Conservation (phyloP, 2,888 invertebrate genomes). For the Dryocosmus kuriphilus region DNA sequence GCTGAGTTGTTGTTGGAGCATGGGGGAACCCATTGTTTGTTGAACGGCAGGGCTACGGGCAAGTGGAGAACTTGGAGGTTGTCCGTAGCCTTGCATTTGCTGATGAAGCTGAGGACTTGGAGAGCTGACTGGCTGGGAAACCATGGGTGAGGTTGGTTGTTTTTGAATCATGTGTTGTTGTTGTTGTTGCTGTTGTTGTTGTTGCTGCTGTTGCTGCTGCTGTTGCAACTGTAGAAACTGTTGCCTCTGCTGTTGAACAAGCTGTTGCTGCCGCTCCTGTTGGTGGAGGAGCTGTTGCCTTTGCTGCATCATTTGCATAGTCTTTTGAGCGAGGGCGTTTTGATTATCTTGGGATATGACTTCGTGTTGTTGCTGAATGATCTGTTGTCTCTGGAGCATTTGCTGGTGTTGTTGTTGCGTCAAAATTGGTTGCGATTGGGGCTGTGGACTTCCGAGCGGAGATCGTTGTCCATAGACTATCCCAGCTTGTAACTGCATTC, state of each 20-base stretch:
- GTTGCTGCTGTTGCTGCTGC: conserved; percentile 76
- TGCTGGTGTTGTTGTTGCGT: conserved; percentile 73
- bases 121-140: conserved; percentile 74
- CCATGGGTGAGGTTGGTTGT: conserved; percentile 77
- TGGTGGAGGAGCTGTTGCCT: conserved; percentile 76
- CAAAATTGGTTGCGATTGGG: conserved; percentile 71
- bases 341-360: conserved; percentile 66
- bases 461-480: conserved; percentile 74
- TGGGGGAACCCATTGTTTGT: conserved; percentile 77
- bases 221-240: conserved; percentile 72
- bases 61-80: conserved; percentile 79
- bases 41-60: conserved; percentile 76
- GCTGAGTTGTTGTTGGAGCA: conserved; percentile 75
- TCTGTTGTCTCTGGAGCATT: conserved; percentile 69
- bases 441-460: conserved; percentile 74
- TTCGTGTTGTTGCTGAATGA: conserved; percentile 65
- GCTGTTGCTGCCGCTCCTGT: conserved; percentile 59
- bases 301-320: conserved; percentile 67
- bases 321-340: conserved; percentile 63
- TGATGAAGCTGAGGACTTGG: conserved; percentile 77
- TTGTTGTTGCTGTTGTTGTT: conserved; percentile 73
- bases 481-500: conserved; percentile 72
- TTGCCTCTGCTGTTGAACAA: conserved; percentile 70
- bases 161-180: conserved; percentile 76
- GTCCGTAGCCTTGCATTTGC: conserved; percentile 73